Base-by-base conservation (phyloP, 2,888 invertebrate genomes). In the Caenorhabditis sinica region DNA sequence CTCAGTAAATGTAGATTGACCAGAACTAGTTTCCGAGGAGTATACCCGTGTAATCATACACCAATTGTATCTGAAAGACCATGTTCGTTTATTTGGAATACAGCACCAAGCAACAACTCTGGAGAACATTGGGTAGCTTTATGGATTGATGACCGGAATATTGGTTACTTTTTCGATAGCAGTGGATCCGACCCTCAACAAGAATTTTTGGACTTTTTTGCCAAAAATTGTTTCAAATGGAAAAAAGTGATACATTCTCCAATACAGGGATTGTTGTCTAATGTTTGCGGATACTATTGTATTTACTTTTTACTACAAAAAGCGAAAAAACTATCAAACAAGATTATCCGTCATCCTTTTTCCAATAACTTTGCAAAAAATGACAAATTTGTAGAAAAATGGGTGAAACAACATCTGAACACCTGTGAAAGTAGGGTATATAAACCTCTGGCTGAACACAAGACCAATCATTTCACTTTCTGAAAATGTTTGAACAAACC, bases 51-150 rank as follows among this genome's bases (percentile, higher is more conserved):
- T 25, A 23, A 53, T 6, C 9, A 9, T 11, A 20, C 0, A n/a
- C 58, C 58, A 2, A 58, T n/a, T 1, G 33, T 33, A 11, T 9
- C 15, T 0, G 17, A 30, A 13, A 11, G n/a, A 1, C 58, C 58
- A 0, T 58, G 58, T 30, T 58, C 71, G 0, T 71, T 71, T 43
- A 58, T 71, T 13, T 71, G 71, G 71, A 71, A 71, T 28, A 71
- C 71, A 17, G 58, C 71, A 15, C 69, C 69, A 13, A 69, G 53
- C 15, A 20, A 0, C 4, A 36, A 53, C 2, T 2, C 11, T 23
- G 71, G 71, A 5, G 71, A 71, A 13, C 71, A 71, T 36, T 71
- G 71, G 71, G 71, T 69, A 1, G 69, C 69, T 13, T 53, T 69
- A 20, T 69, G 69, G 69, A 53, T 69, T 36, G 69, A 69, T 53